phyloP scores from a whole-genome alignment of 2,113 vertebrate genomes.

The Leptosomus discolor region DNA sequence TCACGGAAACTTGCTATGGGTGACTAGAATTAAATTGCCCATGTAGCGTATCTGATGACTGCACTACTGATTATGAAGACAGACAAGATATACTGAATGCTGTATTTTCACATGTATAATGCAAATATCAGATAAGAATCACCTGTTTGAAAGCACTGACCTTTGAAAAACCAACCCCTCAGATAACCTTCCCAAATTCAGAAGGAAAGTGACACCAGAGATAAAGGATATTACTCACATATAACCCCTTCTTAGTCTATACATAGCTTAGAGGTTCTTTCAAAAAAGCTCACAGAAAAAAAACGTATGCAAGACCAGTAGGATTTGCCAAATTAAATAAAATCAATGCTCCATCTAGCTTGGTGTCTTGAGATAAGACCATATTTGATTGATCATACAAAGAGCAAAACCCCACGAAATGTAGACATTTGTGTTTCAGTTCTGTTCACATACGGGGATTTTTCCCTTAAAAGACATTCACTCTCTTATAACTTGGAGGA shows the following conservation, averaged over 20 bases:
- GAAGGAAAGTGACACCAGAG: neutral
- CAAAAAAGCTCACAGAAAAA: neutral
- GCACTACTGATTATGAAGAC: neutral
- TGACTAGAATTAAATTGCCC: neutral
- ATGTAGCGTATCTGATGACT: neutral
- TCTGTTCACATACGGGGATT: neutral
- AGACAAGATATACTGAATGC: neutral
- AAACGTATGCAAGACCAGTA: neutral
- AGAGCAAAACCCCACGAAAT: neutral
- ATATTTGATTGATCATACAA: neutral
- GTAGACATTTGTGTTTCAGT: neutral
- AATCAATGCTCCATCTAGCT: neutral
- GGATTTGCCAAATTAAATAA: neutral
- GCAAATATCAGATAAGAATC: neutral
- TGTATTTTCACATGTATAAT: neutral
- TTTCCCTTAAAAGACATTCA: neutral
- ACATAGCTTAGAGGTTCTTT: neutral
- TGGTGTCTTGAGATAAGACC: neutral
- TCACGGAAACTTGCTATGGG: neutral
- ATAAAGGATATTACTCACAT: neutral
- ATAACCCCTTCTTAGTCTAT: neutral
- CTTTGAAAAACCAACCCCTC: neutral
- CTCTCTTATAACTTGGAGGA: neutral
- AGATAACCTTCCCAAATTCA: neutral
- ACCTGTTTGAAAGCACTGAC: neutral